Percentiles rank a stretch among this genome's conserved stretches.
These are phyloP conservation scores for Listronotus bonariensis DNA, from an alignment of 1,140 invertebrate genomes.

Conservation along the genomic window DNA sequence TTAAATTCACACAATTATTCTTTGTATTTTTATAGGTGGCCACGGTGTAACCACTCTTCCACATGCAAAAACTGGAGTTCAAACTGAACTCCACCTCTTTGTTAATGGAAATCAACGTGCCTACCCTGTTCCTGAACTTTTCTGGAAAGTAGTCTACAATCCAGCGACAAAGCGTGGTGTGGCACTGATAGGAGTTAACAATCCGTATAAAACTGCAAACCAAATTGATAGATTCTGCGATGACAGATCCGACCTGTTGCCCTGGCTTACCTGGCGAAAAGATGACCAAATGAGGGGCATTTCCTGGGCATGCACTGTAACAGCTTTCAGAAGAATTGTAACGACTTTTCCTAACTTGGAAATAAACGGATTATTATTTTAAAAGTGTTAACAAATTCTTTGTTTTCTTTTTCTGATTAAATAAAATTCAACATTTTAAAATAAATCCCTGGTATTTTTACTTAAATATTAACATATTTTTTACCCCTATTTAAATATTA, in stretches of 20 bases:
- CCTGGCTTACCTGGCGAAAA: slow-evolving; percentile 58
- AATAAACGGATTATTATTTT: slow-evolving; percentile 27
- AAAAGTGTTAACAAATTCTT: too few species aligned
- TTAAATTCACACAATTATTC: too few species aligned
- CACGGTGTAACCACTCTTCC: slow-evolving; percentile 59
- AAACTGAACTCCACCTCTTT: slow-evolving; percentile 58
- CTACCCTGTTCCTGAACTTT: slow-evolving; percentile 63
- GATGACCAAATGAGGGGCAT: slow-evolving; percentile 58
- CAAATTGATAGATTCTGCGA: slow-evolving; percentile 59
- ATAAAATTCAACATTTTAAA: too few species aligned
- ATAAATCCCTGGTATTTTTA: too few species aligned
- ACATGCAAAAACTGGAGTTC: slow-evolving; percentile 40
- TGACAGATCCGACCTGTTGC: slow-evolving; percentile 59
- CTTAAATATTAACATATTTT: too few species aligned
- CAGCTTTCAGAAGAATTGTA: slow-evolving; percentile 63
- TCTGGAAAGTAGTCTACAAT: slow-evolving; percentile 68
- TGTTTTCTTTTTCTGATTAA: too few species aligned
- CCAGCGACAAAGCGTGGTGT: slow-evolving; percentile 58
- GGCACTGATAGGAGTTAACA: slow-evolving; percentile 68
- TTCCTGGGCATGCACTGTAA: slow-evolving; percentile 68
- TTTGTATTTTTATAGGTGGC: slow-evolving; percentile 27
- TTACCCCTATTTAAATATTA: too few species aligned
- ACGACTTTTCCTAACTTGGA: slow-evolving; percentile 56
- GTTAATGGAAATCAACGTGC: slow-evolving; percentile 53
- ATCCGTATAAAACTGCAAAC: slow-evolving; percentile 60